Percentiles rank a stretch among this genome's conserved stretches.
phyloP scores from a whole-genome alignment of 2,888 invertebrate genomes.

The Tigriopus californicus region DNA sequence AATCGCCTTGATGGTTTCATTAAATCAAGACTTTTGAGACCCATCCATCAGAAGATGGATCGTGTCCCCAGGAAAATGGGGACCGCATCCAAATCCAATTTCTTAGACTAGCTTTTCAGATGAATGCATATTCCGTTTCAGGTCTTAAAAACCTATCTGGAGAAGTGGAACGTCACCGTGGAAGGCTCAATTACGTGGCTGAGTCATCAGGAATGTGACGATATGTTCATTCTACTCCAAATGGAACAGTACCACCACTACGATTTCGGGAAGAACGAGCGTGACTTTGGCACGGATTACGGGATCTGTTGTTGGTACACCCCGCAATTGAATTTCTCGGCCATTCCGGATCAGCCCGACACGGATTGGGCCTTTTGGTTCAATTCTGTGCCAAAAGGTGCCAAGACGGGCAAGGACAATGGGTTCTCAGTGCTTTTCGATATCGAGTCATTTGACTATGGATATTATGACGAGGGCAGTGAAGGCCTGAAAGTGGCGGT shows the following conservation, averaged over 20 bases:
- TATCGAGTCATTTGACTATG: constrained; percentile 16
- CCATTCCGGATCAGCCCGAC: constrained; percentile 7
- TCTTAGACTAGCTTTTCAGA: not conserved
- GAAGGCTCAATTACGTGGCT: constrained; percentile 13
- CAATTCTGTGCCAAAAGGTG: constrained; percentile 10
- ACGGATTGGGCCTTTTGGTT: constrained; percentile 16
- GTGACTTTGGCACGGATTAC: constrained; percentile 16
- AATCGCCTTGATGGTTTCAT: no score
- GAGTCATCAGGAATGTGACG: constrained; percentile 14
- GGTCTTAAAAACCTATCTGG: constrained; percentile 7
- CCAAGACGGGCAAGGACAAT: constrained; percentile 16
- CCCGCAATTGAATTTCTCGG: constrained; percentile 15
- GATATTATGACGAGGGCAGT: constrained; percentile 15
- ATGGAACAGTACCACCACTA: constrained; percentile 15
- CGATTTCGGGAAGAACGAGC: constrained; percentile 9
- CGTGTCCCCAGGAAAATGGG: no score
- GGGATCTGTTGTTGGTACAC: constrained; percentile 17
- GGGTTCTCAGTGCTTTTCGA: constrained; percentile 16
- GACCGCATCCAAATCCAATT: no score
- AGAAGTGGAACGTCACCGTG: constrained; percentile 7
- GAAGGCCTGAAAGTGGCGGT: constrained; percentile 16
- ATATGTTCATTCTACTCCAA: constrained; percentile 15
- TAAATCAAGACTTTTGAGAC: not conserved
- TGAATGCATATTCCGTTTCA: not conserved
- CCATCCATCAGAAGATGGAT: no score